Evolutionary conservation across 2,888 invertebrate species (phyloP), one percentile per base, ranked within the genome.

Genomic region (Xylocampa areola): DNA sequence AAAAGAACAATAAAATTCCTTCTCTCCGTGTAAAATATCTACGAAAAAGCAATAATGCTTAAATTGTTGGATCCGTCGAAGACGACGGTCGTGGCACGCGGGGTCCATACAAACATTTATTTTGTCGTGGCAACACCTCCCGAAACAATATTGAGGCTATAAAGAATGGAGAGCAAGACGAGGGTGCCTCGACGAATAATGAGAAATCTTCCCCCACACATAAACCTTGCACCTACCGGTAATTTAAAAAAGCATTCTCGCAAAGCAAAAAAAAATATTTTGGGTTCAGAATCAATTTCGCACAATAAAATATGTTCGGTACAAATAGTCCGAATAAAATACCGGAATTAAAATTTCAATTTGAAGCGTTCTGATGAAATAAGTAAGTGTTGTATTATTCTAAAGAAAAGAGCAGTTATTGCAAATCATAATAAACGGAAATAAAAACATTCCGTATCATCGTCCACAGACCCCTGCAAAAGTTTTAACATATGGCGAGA

Each of bases 101-200:
- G 76, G 79, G 73, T 80, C 80, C 84, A 77, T 81, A 80, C 84
- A 86, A 86, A 87, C 86, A 90, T 89, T 88, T 88, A 84, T 90
- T 85, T 84, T 85, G 81, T 80, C 79, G 73, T 73, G 80, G 80
- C 79, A 79, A 84, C 74, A 81, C 73, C 80, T 80, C 75, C 80
- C 81, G 74, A 88, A 90, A 88, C 89, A 88, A 88, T 89, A 90
- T 90, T 87, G 88, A 77, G 41, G 80, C 84, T 70, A 86, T 89
- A 87, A 89, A 89, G 81, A 86, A 88, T 66, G 81, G 77, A 78
- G 69, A 75, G 74, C 69, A 77, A 78, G 72, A 76, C 76, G 78
- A 80, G 87, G 87, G 86, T 77, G 82, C 76, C 74, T 59, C 71
- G 65, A 59, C 57, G 63, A 69, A 80, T 88, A 90, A 90, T 90